These are phyloP conservation scores for Drosophila nigrodunni DNA, from an alignment of 1,140 invertebrate species.

Conservation along the genomic window DNA sequence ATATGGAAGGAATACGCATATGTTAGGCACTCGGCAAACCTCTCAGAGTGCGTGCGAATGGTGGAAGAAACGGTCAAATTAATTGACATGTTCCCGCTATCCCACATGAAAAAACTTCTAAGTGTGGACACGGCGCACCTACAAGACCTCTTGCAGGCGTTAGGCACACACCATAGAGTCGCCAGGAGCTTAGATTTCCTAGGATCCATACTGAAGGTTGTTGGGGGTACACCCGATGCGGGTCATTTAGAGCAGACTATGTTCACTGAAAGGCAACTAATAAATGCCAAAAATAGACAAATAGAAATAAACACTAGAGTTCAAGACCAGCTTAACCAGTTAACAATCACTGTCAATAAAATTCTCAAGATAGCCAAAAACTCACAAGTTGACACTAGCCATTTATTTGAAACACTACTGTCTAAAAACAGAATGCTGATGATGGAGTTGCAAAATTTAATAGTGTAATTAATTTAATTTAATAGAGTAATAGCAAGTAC, in stretches of 20 bases:
- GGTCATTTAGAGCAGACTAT: not conserved
- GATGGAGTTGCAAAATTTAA: too few relatives aligned
- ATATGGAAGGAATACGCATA: too few relatives aligned
- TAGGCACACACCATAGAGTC: slow-evolving; percentile 3
- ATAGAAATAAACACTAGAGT: slow-evolving; percentile 10
- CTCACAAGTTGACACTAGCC: too few relatives aligned
- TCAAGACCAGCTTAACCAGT: slow-evolving; percentile 1
- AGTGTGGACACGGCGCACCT: slow-evolving; percentile 6
- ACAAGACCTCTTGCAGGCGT: not conserved
- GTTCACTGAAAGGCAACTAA: not conserved
- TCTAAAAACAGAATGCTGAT: slow-evolving; percentile 34
- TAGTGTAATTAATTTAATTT: too few relatives aligned
- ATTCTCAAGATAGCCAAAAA: too few relatives aligned
- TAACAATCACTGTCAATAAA: not conserved
- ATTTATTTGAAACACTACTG: slow-evolving; percentile 31
- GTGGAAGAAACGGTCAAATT: too few relatives aligned
- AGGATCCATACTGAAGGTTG: too few relatives aligned
- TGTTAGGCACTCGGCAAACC: too few relatives aligned
- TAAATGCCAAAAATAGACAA: not conserved
- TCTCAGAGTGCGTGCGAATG: too few relatives aligned
- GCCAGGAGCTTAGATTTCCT: not conserved
- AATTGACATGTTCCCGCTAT: too few relatives aligned
- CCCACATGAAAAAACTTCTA: not conserved
- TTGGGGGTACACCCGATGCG: not conserved
- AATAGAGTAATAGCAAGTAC: too few relatives aligned